Evolutionary conservation across 2,113 vertebrate species (phyloP).

Genomic region (Spheniscus mendiculus): DNA sequence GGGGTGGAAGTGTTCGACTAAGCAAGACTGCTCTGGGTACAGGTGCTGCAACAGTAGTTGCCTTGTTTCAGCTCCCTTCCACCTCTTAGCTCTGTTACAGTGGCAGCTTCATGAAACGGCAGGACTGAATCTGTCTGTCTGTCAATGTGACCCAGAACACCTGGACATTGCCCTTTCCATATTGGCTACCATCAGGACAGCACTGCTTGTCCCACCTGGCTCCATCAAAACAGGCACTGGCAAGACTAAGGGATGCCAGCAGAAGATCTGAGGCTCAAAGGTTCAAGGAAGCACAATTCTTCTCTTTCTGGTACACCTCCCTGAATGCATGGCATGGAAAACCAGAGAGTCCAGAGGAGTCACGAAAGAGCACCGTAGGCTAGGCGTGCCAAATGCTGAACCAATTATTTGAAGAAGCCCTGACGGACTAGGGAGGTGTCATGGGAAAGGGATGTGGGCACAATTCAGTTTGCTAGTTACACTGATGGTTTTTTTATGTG

Average conservation of each 20-base stretch:
- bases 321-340: not conserved
- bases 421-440: not conserved
- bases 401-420: not conserved
- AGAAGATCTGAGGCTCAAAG: not conserved
- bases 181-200: not conserved
- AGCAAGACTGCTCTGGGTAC: not conserved
- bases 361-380: fast-evolving
- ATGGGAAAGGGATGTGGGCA: not conserved
- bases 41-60: not conserved
- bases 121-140: not conserved
- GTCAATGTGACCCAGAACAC: fast-evolving
- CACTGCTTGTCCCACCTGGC: not conserved
- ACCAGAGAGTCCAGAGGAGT: not conserved
- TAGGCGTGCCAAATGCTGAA: not conserved
- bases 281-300: not conserved
- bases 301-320: not conserved
- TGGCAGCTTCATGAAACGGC: not conserved
- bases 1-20: not conserved
- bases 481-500: not conserved
- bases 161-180: not conserved
- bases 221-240: not conserved
- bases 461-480: not conserved
- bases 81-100: not conserved
- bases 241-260: not conserved
- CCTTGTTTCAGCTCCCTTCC: not conserved